Base-by-base conservation (phyloP, 2,797 vertebrate genomes). In the Apogon hyalosoma region DNA sequence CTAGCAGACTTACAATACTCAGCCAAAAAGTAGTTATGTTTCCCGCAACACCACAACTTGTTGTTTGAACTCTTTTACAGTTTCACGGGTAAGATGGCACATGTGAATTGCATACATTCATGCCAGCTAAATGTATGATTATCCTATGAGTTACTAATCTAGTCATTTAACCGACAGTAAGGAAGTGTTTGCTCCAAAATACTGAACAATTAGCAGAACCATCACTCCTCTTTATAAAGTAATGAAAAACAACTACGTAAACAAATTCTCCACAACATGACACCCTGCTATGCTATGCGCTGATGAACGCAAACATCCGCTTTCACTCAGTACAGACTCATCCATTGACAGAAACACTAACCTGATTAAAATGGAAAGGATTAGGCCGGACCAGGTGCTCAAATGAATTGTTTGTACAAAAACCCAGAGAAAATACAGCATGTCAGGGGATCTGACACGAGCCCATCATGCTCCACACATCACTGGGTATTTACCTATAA, bases 331-430 rank as follows among this genome's bases (percentile, higher is more conserved):
- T 54, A 50, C 77, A 73, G 71, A 54, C 68, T 77, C 70, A 85
- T 70, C 77, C 83, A 80, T 69, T 83, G 79, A 84, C 65, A 87
- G 63, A 85, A 75, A 86, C 78, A 75, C 79, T 80, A 68, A 63
- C 61, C 69, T 89, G 88, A 90, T 90, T 89, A 90, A 88, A 91
- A 90, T 84, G 76, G 77, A 82, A 74, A 69, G 87, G 87, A 91
- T 91, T 89, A 89, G 21, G 46, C 14, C 12, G 42, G 67, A 71
- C 47, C 80, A 87, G 81, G 88, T 89, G 88, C 84, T 88, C 72
- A 82, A 54, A 88, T 82, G 65, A 87, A 90, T 89, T 87, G 83
- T 87, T 86, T 79, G 69, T 79, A 84, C 59, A 66, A 83, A 84
- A 77, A 73, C 50, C 53, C 50, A 31, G 70, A 76, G 69, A 82